Evolutionary conservation across 92 coral and sea anemone genomes (phyloP), one percentile per base, ranked within the genome.

Genomic region (Porites lobata): DNA sequence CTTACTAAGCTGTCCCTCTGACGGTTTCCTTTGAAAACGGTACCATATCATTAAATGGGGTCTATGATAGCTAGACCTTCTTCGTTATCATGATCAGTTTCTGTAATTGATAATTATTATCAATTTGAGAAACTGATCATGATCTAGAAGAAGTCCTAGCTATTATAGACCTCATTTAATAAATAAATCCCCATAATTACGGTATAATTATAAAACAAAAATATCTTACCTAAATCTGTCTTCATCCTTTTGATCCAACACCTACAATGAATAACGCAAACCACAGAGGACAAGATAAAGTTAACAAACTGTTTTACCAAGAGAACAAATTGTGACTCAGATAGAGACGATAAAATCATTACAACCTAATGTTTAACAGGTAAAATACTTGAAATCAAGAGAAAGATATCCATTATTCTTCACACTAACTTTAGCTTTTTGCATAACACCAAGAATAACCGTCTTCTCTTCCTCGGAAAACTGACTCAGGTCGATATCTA

Each of bases 1-100:
- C 76, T 97, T 97, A 81, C 98, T 97, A 47, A 97, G 91, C 82
- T 97, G 99, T 9, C 99, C 99, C 79, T 95, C 98, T 85, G 96
- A 92, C 57, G 95, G 98, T 64, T 97, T 94, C 94, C 99, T 97
- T 76, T 8, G 38, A 29, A 38, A 78, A 50, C 14, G 47, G 22
- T 13, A 63, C 10, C 17, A 75, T 8, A 13, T 63, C 11, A 50
- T 50, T 13, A 20, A 17, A 50, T 56, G 38, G 53, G 29, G 21
- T 19, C 52, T 32, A 50, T 9, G 50, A 47, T 12, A 15, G 66
- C 22, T 67, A 53, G 47, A 3, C 12, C 8, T 3, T 14, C 52
- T 22, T 56, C 15, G 0, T 38, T 13, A 54, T 54, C 76, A 12
- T 32, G 3, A 43, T 17, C 51, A 71, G 8, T 22, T 1, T 26